A percentile compares a stretch with the other conserved stretches of the same genome.
phyloP scores from a whole-genome alignment of 2,888 invertebrate genomes.

The Caenorhabditis drosophilae region DNA sequence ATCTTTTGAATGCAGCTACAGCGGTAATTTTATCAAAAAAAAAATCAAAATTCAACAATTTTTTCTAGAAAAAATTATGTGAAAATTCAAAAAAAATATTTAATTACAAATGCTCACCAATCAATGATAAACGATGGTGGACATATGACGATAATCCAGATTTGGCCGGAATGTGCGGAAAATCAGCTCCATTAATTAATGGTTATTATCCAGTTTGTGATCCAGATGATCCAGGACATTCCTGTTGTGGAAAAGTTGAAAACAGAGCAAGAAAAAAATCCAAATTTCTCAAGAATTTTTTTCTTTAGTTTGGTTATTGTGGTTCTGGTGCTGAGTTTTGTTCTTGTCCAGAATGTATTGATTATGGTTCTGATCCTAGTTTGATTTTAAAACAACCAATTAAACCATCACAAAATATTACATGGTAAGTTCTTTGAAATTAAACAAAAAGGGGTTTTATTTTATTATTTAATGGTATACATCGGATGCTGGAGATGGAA shows the following conservation, averaged over 20 bases:
- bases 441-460: too few relatives aligned
- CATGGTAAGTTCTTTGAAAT: too few relatives aligned
- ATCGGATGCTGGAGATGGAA: slow-evolving; percentile 57
- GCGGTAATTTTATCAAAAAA: slow-evolving; percentile 17
- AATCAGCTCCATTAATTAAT: slow-evolving; percentile 65
- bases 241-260: slow-evolving; percentile 66
- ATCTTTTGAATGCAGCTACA: slow-evolving; percentile 52
- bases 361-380: slow-evolving; percentile 60
- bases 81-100: slow-evolving; percentile 17
- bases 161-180: slow-evolving; percentile 67
- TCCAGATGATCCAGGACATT: slow-evolving; percentile 68
- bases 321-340: slow-evolving; percentile 67
- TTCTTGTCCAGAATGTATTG: slow-evolving; percentile 64
- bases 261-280: too few relatives aligned
- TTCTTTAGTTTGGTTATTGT: slow-evolving; percentile 61
- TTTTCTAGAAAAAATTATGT: slow-evolving; percentile 9
- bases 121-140: slow-evolving; percentile 67
- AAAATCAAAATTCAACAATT: too few relatives aligned
- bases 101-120: slow-evolving; percentile 62
- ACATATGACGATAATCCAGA: slow-evolving; percentile 63
- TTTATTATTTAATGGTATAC: too few relatives aligned
- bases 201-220: slow-evolving; percentile 69
- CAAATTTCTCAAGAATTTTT: background rate
- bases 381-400: slow-evolving; percentile 61
- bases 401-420: slow-evolving; percentile 50